Base-by-base conservation (phyloP, 2,797 vertebrate genomes). In the Onychomys torridus region DNA sequence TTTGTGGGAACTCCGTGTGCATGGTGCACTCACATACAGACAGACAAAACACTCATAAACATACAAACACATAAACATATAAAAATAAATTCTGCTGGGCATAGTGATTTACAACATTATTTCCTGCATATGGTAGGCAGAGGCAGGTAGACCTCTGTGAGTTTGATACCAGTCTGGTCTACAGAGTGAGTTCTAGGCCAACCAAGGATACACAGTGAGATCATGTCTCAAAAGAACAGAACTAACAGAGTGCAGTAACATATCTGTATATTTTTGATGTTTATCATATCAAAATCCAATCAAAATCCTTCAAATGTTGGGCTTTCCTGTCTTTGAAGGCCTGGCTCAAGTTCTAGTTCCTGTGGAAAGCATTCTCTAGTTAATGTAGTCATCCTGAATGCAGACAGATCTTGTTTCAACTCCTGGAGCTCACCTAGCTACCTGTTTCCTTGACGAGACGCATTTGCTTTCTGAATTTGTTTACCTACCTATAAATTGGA, bases 391-490 rank as follows among this genome's bases (percentile, higher is more conserved):
- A 49, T 91, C 55, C 61, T 89, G 65, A 65, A 92, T 86, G 57
- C 89, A 75, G 78, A 92, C 25, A 94, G 32, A 76, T 67, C 37
- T 81, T 87, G 17, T 40, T 69, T 93, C 71, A 87, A 52, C 21
- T 95, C 14, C 19, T 86, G 57, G 69, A 34, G 76, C 57, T 14
- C 34, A 57, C 34, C 8, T 29, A 13, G 25, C 23, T 34, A 55
- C 14, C 23, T 55, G 17, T 91, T 95, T 92, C 55, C 37, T 91
- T 73, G 87, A 46, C 16, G 52, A 90, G 25, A 92, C 84, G 29
- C 11, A 75, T 67, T 76, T 61, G 11, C 25, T 96, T 92, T 95
- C 86, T 85, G 46, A 92, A 34, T 90, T 93, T 93, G 34, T 92
- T 92, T 90, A 32, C 61, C 96, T 59, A 75, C 77, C 49, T 95